Evolutionary conservation across 2,113 vertebrate genomes (phyloP).

Genomic region (Thalassarche chlororhynchos): DNA sequence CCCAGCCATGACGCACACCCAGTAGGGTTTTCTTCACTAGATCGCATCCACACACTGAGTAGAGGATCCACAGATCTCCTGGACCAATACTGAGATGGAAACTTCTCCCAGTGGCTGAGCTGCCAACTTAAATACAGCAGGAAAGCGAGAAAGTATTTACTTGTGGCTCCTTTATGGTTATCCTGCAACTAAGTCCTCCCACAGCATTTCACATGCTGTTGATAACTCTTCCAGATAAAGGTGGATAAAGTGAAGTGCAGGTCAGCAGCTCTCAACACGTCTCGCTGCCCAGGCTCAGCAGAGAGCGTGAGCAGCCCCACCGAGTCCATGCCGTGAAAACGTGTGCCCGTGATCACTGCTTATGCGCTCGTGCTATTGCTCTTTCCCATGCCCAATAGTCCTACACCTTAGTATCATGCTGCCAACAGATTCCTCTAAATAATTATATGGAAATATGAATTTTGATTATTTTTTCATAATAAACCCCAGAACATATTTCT

Average conservation of each 20-base stretch:
- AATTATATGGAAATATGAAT: background rate
- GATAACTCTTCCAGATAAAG: background rate
- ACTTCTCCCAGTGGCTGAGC: too few species aligned
- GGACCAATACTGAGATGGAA: background rate
- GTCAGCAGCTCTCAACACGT: background rate
- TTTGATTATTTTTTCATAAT: background rate
- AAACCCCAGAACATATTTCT: background rate
- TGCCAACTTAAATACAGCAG: background rate
- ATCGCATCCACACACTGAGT: background rate
- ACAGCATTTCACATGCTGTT: background rate
- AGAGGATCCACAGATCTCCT: too few species aligned
- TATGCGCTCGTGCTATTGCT: background rate
- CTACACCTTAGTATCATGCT: background rate
- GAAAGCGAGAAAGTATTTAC: background rate
- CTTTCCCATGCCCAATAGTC: background rate
- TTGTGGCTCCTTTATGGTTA: too few species aligned
- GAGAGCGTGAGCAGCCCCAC: background rate
- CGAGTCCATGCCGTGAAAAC: fast-evolving
- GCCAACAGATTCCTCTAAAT: background rate
- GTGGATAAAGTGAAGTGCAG: background rate
- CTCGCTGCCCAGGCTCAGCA: background rate
- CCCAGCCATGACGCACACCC: background rate
- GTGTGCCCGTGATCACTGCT: background rate
- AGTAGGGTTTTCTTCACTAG: background rate
- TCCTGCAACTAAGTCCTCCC: too few species aligned